Conservation (phyloP, 2,888 invertebrate species). For the Hedya salicella region DNA sequence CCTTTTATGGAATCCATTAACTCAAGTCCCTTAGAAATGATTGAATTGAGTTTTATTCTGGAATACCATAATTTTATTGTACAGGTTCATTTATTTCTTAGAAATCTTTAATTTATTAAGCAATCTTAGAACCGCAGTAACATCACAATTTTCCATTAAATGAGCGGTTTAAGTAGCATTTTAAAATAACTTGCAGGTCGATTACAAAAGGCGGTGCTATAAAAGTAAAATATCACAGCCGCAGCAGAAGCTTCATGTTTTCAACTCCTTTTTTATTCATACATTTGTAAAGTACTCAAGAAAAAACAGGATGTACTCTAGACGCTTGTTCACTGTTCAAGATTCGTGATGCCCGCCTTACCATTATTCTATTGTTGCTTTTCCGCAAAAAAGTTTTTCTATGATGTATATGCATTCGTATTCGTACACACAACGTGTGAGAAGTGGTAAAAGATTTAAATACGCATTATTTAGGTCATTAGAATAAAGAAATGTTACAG, state of each 20-base stretch:
- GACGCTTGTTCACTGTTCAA: background rate
- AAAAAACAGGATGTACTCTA: constrained; percentile 33
- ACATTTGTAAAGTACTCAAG: constrained; percentile 22
- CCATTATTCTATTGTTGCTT: constrained; percentile 3
- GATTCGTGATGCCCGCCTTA: constrained; percentile 12
- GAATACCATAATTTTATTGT: background rate
- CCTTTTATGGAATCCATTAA: constrained; percentile 51
- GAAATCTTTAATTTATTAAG: background rate
- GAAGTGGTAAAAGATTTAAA: too few species aligned
- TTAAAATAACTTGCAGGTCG: constrained; percentile 12
- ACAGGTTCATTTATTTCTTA: background rate
- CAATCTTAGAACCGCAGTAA: too few species aligned
- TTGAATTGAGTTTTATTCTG: constrained; percentile 12
- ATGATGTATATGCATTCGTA: too few species aligned
- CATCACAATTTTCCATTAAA: too few species aligned
- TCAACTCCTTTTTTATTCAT: constrained; percentile 18
- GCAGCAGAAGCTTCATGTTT: too few species aligned
- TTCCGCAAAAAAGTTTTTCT: constrained; percentile 4
- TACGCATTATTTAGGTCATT: too few species aligned
- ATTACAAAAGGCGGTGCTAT: too few species aligned
- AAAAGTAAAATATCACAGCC: too few species aligned
- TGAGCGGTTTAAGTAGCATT: constrained; percentile 1
- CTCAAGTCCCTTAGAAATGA: constrained; percentile 43
- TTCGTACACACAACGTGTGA: too few species aligned
- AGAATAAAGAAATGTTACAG: too few species aligned